Conservation (phyloP, 2,113 vertebrate genomes). For the Labeo catla region DNA sequence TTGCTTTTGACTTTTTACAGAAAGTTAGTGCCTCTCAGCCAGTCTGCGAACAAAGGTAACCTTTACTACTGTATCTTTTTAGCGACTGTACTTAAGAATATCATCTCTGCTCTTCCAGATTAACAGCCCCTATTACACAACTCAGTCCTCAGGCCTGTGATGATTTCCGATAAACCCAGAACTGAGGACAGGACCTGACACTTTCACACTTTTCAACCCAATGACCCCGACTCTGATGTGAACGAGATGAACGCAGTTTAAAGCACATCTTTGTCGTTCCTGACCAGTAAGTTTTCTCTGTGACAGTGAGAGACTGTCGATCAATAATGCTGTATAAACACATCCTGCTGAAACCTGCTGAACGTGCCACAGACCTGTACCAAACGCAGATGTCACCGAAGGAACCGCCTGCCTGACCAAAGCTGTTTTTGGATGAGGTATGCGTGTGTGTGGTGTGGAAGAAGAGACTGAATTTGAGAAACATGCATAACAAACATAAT, state of each 20-base stretch:
- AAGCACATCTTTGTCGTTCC: neutral
- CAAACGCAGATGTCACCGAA: neutral
- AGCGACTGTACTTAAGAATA: neutral
- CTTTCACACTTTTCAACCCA: neutral
- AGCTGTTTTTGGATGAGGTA: neutral
- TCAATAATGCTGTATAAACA: conserved; percentile 45
- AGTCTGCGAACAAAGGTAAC: neutral
- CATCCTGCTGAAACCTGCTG: conserved; percentile 30
- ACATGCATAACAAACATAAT: neutral
- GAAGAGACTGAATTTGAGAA: neutral
- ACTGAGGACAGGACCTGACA: neutral
- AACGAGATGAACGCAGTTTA: neutral
- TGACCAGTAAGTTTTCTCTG: conserved; percentile 15
- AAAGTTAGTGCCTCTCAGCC: neutral
- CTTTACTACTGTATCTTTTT: neutral
- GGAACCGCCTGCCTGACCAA: neutral
- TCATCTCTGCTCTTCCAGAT: conserved; percentile 62
- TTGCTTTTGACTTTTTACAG: neutral
- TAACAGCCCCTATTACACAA: conserved; percentile 64
- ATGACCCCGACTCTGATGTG: neutral
- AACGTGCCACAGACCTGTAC: neutral
- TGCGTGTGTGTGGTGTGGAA: conserved; percentile 4
- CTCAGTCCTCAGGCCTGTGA: conserved; percentile 73
- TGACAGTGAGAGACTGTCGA: conserved; percentile 32
- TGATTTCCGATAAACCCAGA: conserved; percentile 4